Conservation (phyloP, 2,888 invertebrate genomes). For the Melipona bicolor region DNA sequence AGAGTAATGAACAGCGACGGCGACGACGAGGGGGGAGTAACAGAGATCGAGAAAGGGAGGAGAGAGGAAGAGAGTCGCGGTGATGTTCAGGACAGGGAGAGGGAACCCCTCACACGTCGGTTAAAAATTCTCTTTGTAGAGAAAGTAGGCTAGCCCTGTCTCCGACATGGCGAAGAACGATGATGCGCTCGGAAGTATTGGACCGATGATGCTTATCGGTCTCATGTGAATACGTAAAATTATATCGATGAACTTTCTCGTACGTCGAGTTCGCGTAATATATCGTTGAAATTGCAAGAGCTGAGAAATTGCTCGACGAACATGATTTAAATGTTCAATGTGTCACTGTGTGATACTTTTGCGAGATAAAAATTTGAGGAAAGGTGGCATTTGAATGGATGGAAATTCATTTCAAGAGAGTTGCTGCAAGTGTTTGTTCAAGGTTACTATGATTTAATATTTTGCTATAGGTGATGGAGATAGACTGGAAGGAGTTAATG, state of each 20-base stretch:
- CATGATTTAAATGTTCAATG: neutral
- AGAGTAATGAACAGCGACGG: slow-evolving; percentile 27
- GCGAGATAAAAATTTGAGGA: neutral
- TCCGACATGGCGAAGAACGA: slow-evolving; percentile 64
- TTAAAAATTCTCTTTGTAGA: slow-evolving; percentile 82
- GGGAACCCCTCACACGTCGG: slow-evolving; percentile 72
- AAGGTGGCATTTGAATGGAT: neutral
- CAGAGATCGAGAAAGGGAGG: slow-evolving; percentile 36
- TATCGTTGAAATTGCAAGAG: neutral
- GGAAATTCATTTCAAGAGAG: neutral
- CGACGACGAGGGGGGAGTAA: slow-evolving; percentile 38
- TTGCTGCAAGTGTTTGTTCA: neutral
- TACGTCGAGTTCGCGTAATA: neutral
- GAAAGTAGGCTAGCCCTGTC: slow-evolving; percentile 82
- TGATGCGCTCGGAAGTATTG: slow-evolving; percentile 68
- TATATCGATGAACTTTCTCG: slow-evolving; percentile 9
- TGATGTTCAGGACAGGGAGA: slow-evolving; percentile 60
- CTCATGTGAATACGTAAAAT: slow-evolving; percentile 7
- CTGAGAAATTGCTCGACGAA: neutral
- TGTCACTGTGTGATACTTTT: neutral
- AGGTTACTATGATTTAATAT: slow-evolving; percentile 4
- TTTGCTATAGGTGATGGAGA: neutral
- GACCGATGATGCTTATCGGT: slow-evolving; percentile 22
- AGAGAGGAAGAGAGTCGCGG: slow-evolving; percentile 48
- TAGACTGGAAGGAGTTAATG: too few relatives aligned